phyloP scores from a whole-genome alignment of 2,113 vertebrate species.

The Centrocercus urophasianus region DNA sequence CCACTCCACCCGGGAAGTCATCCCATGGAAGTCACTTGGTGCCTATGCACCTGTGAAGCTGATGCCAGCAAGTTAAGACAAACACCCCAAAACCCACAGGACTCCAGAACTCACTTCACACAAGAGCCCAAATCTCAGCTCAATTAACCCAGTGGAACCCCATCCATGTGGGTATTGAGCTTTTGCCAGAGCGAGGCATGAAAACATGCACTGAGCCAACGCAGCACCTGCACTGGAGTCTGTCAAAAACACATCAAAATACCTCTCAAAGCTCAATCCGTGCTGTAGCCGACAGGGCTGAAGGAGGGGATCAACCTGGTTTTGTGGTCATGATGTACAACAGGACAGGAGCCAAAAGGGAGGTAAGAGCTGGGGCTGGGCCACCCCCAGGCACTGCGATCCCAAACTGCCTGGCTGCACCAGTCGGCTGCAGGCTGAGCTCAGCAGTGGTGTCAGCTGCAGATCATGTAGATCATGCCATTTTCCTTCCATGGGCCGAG shows the following conservation, averaged over 20 bases:
- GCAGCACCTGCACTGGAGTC: background rate
- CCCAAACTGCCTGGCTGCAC: background rate
- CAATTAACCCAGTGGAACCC: background rate
- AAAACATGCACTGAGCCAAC: background rate
- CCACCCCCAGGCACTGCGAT: background rate
- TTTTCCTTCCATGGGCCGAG: background rate
- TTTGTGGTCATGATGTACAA: background rate
- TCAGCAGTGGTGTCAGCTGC: background rate
- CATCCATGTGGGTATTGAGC: background rate
- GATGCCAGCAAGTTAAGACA: background rate
- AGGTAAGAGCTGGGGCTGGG: fast-evolving
- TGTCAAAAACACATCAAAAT: background rate
- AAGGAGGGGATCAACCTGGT: background rate
- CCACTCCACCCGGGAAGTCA: background rate
- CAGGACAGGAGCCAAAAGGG: background rate
- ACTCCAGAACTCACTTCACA: constrained; percentile 2
- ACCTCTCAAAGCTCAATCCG: background rate
- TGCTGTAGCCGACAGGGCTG: background rate
- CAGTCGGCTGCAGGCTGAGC: background rate
- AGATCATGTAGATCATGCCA: too few species aligned
- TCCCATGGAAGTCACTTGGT: background rate
- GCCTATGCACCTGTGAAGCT: background rate
- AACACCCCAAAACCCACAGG: constrained; percentile 1
- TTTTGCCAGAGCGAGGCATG: background rate
- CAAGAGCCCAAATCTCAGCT: constrained; percentile 6